Evolutionary conservation across 1,140 invertebrate genomes (phyloP).

Genomic region (Batillaria attramentaria): DNA sequence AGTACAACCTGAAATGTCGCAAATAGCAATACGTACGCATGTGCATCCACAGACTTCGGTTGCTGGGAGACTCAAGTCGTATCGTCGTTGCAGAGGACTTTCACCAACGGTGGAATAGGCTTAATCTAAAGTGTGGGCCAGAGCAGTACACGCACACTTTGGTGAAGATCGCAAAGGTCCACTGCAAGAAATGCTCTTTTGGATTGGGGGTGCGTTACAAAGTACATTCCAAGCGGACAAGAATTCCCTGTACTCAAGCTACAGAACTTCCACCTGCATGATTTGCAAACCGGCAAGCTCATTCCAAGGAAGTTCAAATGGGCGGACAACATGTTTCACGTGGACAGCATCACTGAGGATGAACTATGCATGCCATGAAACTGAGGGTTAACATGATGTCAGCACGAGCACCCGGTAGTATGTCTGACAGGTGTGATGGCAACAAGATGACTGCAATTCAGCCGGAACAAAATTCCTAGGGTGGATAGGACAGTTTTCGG

Average conservation of each 20-base stretch:
- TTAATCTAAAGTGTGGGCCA: not conserved
- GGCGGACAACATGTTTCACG: conserved; percentile 1
- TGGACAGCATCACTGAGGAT: conserved; percentile 14
- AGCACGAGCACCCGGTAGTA: too few relatives aligned
- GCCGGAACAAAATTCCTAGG: too few relatives aligned
- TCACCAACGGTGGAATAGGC: conserved; percentile 3
- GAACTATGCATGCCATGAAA: too few relatives aligned
- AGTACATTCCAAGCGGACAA: conserved; percentile 11
- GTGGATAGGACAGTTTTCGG: too few relatives aligned
- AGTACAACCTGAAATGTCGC: conserved; percentile 13
- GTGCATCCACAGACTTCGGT: conserved; percentile 16
- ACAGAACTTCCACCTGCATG: conserved; percentile 17
- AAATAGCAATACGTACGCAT: conserved; percentile 2
- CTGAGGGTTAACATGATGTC: too few relatives aligned
- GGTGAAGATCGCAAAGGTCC: conserved; percentile 15
- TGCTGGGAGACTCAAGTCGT: not conserved
- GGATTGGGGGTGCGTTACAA: conserved; percentile 15
- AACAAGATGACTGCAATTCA: too few relatives aligned
- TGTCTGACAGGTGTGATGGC: too few relatives aligned
- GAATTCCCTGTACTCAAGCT: conserved; percentile 23
- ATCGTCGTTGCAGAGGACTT: not conserved
- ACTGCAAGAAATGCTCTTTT: not conserved
- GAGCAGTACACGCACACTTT: not conserved
- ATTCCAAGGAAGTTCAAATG: conserved; percentile 9
- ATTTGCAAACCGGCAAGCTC: not conserved